phyloP scores from a whole-genome alignment of 53 echinoderm and acorn worm species.

The Echinarachnius parma region DNA sequence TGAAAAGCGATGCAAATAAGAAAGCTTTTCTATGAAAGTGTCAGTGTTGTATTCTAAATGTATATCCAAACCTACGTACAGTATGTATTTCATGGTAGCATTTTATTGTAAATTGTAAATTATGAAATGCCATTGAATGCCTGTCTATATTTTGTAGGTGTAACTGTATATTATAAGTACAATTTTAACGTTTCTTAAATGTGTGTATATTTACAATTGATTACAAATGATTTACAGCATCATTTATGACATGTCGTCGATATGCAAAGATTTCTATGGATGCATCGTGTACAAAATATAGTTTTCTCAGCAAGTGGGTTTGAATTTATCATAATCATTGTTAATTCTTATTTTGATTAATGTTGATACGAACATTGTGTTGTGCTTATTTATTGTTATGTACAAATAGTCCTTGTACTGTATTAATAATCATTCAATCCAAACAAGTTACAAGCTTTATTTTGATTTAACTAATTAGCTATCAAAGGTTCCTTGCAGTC shows the following conservation, averaged over 20 bases:
- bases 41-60: constrained; percentile 43
- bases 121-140: constrained; percentile 12
- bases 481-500: too few relatives aligned
- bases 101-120: constrained; percentile 34
- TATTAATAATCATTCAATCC: too few relatives aligned
- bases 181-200: too few relatives aligned
- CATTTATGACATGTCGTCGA: too few relatives aligned
- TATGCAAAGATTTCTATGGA: constrained; percentile 15
- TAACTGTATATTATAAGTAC: constrained; percentile 34
- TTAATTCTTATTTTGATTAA: neutral
- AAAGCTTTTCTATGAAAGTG: too few relatives aligned
- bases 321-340: neutral
- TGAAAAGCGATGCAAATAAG: too few relatives aligned
- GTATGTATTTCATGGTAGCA: constrained; percentile 7
- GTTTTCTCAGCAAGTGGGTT: too few relatives aligned
- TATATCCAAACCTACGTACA: neutral
- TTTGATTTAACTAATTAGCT: too few relatives aligned
- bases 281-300: neutral
- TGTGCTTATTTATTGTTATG: neutral
- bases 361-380: neutral
- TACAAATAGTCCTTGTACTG: neutral
- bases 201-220: too few relatives aligned
- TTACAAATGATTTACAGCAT: too few relatives aligned
- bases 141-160: constrained; percentile 23
- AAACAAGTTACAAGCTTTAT: too few relatives aligned